Percentiles rank a stretch among this genome's conserved stretches.
Conservation (phyloP, 2,888 invertebrate species). For the Ophion obscuratus region DNA sequence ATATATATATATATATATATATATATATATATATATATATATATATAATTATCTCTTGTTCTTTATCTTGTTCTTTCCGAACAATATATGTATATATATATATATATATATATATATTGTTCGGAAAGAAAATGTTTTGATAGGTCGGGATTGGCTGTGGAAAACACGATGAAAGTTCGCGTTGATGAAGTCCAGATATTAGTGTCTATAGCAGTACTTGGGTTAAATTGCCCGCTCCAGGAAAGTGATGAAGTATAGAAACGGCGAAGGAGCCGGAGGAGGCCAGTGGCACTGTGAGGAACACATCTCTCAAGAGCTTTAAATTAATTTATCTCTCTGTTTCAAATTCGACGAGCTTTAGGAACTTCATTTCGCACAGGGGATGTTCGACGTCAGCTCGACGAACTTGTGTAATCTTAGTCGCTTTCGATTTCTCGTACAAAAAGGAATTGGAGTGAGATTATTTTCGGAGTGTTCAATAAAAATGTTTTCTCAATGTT, state of each 20-base stretch:
- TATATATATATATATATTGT: background rate
- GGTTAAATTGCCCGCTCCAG: conserved; percentile 1
- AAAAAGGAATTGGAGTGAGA: too few relatives aligned
- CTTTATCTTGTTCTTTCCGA: too few relatives aligned
- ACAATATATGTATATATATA: too few relatives aligned
- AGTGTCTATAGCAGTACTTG: conserved; percentile 16
- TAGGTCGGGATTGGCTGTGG: conserved; percentile 32
- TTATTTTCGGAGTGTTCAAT: too few relatives aligned
- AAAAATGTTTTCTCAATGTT: too few relatives aligned
- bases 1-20: too few relatives aligned
- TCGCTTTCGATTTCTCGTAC: background rate
- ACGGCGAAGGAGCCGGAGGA: conserved; percentile 27
- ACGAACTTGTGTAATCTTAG: conserved; percentile 24
- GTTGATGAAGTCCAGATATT: conserved; percentile 28
- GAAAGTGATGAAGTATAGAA: conserved; percentile 31
- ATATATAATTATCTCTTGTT: background rate
- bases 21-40: too few relatives aligned
- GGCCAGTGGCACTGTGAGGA: conserved; percentile 29
- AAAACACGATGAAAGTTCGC: conserved; percentile 23
- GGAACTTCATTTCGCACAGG: background rate
- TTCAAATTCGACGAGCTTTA: conserved; percentile 25
- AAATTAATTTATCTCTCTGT: conserved; percentile 63
- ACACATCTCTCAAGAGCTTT: conserved; percentile 55
- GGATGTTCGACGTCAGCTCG: conserved; percentile 15
- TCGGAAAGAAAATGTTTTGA: conserved; percentile 18